Base-by-base conservation (phyloP, 1,140 invertebrate genomes). In the Drusus annulatus region DNA sequence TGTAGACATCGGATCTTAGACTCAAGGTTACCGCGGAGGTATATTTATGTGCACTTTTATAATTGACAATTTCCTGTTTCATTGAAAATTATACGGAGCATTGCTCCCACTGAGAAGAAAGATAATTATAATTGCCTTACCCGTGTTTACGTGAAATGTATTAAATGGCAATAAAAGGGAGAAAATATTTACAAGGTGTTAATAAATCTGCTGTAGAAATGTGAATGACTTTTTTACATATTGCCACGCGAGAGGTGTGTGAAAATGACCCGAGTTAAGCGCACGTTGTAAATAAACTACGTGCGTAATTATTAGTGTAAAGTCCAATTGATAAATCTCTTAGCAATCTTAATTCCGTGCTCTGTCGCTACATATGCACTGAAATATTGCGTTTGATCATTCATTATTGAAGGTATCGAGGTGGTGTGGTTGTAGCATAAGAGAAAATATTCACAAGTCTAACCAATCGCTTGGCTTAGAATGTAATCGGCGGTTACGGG, bases 391-490 rank as follows among this genome's bases (percentile, higher is more conserved):
- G 1, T 21, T 23, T 60, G 17, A 3, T 17, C 2, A 19, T 13
- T 2, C 2, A 23, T 17, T 21, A 21, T 60, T 19, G 56, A 60
- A 19, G 10, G 5, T 4, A 17, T 13, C 19, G 23, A 21, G 56
- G 19, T 31, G 23, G 23, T 65, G 62, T 65, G 28, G 19, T 65
- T 25, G 62, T 2, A 3, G n/a, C n/a, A 15, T 31, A 65, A 65
- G 62, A 65, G 62, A 65, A 65, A 65, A 25, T 31, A 65, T 65
- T 65, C 62, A 65, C 62, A 8, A 13, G 8, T 45, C 5, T 8
- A 65, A 28, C 62, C 62, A 65, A 65, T 65, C n/a, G 23, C 56
- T 23, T 13, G n/a, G 2, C 23, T 60, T 19, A 15, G 56, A 60
- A 60, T 60, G 56, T 60, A 60, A 60, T 10, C 56, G 56, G 23